These are phyloP conservation scores for Sinocyclocheilus maitianheensis DNA, from an alignment of 2,113 vertebrate species.

Conservation along the genomic window DNA sequence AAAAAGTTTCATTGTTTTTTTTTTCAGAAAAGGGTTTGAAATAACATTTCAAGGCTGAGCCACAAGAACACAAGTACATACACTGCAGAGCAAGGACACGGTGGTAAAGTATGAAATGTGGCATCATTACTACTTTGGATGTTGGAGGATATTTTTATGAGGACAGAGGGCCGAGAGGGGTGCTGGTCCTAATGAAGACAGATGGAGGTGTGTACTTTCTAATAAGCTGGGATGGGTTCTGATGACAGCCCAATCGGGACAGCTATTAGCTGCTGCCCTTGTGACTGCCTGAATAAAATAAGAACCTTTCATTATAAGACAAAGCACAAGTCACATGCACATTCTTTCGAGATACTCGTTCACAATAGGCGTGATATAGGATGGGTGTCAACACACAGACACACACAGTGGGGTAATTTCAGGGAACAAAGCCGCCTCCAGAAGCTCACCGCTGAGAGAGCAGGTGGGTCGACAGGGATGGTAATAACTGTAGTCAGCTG, in stretches of 20 bases:
- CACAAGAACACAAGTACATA: background rate
- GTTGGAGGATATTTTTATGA: slow-evolving; percentile 15
- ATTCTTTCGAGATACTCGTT: background rate
- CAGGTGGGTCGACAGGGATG: slow-evolving; percentile 44
- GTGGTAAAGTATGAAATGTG: slow-evolving; percentile 30
- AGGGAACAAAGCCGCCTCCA: slow-evolving; percentile 38
- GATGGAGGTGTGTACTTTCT: background rate
- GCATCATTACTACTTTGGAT: background rate
- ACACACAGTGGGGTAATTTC: slow-evolving; percentile 11
- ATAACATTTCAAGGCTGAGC: background rate
- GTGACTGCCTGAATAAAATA: slow-evolving; percentile 19
- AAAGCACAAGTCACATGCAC: background rate
- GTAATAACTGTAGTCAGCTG: slow-evolving; percentile 35
- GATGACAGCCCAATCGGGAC: slow-evolving; percentile 19
- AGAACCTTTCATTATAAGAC: slow-evolving; percentile 7
- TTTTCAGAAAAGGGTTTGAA: background rate
- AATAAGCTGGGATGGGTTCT: slow-evolving; percentile 20
- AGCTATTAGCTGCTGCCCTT: slow-evolving; percentile 24
- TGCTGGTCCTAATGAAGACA: slow-evolving; percentile 30
- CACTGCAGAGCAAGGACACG: background rate
- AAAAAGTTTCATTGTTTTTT: background rate
- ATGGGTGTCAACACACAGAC: slow-evolving; percentile 9
- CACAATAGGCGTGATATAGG: background rate
- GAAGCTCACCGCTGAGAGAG: slow-evolving; percentile 30
- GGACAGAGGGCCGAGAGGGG: background rate